Percentiles rank a stretch among this genome's conserved stretches.
phyloP scores from a whole-genome alignment of 2,888 invertebrate species.

The Campaea margaritaria region DNA sequence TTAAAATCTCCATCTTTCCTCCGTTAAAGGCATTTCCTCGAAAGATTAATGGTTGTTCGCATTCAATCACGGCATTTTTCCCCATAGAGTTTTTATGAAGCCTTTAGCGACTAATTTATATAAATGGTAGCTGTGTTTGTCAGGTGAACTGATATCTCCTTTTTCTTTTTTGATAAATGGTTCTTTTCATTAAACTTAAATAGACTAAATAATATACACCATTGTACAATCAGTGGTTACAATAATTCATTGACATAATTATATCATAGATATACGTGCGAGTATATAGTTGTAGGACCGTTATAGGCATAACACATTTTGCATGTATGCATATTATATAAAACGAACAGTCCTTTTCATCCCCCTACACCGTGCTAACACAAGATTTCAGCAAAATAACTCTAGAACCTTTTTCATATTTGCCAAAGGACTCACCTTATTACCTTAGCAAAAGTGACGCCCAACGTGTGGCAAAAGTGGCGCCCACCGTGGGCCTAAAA shows the following conservation, averaged over 20 bases:
- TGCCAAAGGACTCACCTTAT: constrained; percentile 26
- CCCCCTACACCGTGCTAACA: constrained; percentile 12
- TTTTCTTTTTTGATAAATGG: too few species aligned
- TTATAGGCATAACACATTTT: too few species aligned
- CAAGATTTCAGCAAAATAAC: constrained; percentile 28
- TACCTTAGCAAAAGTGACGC: constrained; percentile 36
- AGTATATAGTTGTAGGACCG: too few species aligned
- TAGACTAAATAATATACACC: too few species aligned
- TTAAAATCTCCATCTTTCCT: constrained; percentile 1
- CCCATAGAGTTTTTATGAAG: constrained; percentile 31
- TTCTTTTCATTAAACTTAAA: too few species aligned
- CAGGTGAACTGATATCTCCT: constrained; percentile 23
- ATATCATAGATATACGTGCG: neutral
- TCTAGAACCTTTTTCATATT: constrained; percentile 27
- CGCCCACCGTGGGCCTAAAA: constrained; percentile 33
- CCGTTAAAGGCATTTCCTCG: neutral
- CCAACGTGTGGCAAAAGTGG: constrained; percentile 27
- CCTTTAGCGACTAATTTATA: constrained; percentile 35
- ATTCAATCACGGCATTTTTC: constrained; percentile 29
- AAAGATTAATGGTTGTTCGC: constrained; percentile 36
- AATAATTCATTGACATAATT: too few species aligned
- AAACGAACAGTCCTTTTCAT: constrained; percentile 10
- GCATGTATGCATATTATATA: neutral
- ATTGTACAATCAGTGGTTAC: too few species aligned
- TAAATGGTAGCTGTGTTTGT: constrained; percentile 24